Conservation (phyloP, 2,113 vertebrate genomes). For the Anoura caudifer region DNA sequence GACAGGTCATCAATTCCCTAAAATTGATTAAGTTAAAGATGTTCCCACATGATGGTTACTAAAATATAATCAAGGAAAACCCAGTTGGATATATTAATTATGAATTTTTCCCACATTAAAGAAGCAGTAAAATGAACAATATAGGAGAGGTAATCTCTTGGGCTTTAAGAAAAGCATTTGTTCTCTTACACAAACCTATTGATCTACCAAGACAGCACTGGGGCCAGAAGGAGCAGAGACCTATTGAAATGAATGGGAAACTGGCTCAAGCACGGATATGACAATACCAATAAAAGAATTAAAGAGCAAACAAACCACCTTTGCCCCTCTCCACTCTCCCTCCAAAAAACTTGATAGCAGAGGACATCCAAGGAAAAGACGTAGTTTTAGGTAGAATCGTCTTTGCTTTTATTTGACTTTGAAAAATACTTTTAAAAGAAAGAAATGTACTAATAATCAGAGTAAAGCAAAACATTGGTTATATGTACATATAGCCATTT, state of each 20-base stretch:
- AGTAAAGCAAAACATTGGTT: neutral
- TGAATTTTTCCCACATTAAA: conserved; percentile 33
- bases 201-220: neutral
- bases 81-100: conserved; percentile 2
- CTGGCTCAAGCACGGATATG: conserved; percentile 22
- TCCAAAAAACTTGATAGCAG: neutral
- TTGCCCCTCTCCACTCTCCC: neutral
- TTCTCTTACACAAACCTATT: neutral
- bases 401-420: neutral
- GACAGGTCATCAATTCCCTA: conserved; percentile 10
- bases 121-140: conserved; percentile 23
- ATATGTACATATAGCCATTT: neutral
- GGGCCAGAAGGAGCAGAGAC: neutral
- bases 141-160: neutral
- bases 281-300: conserved; percentile 58
- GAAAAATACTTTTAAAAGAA: neutral
- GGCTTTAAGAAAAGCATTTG: neutral
- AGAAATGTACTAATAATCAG: neutral
- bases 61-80: conserved; percentile 7
- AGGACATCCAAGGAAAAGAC: neutral
- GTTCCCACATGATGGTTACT: neutral
- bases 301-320: neutral
- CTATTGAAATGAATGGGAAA: neutral
- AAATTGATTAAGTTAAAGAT: conserved; percentile 25
- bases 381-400: neutral